Evolutionary conservation across 2,113 vertebrate genomes (phyloP).

Genomic region (Dryoscopus gambensis): DNA sequence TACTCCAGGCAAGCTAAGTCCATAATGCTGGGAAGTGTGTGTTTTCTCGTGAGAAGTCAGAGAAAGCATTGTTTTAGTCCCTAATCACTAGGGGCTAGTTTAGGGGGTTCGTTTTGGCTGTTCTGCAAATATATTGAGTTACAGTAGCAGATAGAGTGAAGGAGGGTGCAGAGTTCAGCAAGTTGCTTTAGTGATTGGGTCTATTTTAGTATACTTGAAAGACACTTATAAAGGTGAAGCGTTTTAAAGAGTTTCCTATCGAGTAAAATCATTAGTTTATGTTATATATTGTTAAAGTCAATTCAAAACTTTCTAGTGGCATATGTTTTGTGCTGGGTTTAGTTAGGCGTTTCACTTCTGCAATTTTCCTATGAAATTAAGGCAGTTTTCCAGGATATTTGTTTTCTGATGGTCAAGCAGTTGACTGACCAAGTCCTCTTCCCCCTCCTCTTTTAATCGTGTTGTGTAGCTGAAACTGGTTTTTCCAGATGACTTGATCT

Average conservation of each 20-base stretch:
- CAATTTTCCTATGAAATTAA: neutral
- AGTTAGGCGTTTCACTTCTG: neutral
- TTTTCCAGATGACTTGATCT: neutral
- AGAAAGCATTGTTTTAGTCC: conserved; percentile 34
- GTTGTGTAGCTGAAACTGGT: neutral
- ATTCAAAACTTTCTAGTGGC: neutral
- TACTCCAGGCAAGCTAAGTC: neutral
- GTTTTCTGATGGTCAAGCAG: neutral
- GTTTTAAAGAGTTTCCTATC: conserved; percentile 18
- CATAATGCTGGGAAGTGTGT: neutral
- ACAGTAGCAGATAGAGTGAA: conserved; percentile 22
- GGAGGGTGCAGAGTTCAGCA: conserved; percentile 49
- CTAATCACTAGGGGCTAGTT: conserved; percentile 19
- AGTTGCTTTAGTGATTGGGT: neutral
- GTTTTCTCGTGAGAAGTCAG: conserved; percentile 49
- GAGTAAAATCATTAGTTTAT: neutral
- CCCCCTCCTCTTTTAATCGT: neutral
- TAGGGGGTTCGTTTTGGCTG: conserved; percentile 34
- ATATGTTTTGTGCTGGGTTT: neutral
- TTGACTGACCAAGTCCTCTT: neutral
- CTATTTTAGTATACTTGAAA: neutral
- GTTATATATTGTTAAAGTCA: neutral
- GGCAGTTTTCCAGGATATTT: neutral
- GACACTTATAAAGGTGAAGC: neutral
- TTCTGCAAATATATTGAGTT: conserved; percentile 47